Evolutionary conservation across 2,113 vertebrate genomes (phyloP).

Genomic region (Himantopus leucocephalus): DNA sequence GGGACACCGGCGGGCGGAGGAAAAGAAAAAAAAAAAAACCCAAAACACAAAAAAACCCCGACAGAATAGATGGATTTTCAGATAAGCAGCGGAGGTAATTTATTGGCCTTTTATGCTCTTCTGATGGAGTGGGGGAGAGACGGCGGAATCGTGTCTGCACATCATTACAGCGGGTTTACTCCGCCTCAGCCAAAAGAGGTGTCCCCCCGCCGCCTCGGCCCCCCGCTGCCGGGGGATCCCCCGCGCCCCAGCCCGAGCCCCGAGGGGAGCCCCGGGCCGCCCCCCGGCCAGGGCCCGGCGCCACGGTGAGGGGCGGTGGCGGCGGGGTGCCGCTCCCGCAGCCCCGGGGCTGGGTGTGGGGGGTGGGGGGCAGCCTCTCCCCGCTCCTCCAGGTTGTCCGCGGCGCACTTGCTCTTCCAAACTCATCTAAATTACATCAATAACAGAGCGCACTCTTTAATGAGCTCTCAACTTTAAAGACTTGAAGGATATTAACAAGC

Average conservation of each 20-base stretch:
- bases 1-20: too few species aligned
- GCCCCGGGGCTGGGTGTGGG: too few species aligned
- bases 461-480: constrained; percentile 99
- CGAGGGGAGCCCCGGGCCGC: neutral
- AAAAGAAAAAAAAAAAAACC: too few species aligned
- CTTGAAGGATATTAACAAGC: constrained; percentile 99
- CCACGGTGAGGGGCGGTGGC: neutral
- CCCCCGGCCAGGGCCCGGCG: neutral
- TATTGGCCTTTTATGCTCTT: constrained; percentile 78
- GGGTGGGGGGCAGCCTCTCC: neutral
- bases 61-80: constrained; percentile 70
- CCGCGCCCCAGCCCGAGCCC: neutral
- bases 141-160: constrained; percentile 54
- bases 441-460: constrained; percentile 95
- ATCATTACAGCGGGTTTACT: constrained; percentile 61
- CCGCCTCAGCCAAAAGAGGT: constrained; percentile 46
- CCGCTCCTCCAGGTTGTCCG: constrained; percentile 54
- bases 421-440: constrained; percentile 95
- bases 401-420: constrained; percentile 78
- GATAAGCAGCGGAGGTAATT: constrained; percentile 74
- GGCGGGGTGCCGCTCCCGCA: neutral
- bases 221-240: neutral
- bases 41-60: too few species aligned
- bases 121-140: constrained; percentile 68
- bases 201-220: accelerated